Evolutionary conservation across 2,113 vertebrate species (phyloP).

Genomic region (Barnardius zonarius): DNA sequence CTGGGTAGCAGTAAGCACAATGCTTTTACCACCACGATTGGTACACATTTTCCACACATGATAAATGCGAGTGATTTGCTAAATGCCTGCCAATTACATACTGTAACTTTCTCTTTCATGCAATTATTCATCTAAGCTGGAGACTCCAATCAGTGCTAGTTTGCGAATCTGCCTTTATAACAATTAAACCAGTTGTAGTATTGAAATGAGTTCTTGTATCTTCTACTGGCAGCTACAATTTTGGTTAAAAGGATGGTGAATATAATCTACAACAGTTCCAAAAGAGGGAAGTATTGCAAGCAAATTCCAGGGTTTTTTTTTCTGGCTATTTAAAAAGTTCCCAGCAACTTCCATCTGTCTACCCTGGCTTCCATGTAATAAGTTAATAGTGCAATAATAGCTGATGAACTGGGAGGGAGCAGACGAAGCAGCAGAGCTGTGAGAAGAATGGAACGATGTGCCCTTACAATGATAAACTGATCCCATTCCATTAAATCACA

Average conservation of each 20-base stretch:
- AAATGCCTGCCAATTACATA: constrained; percentile 42
- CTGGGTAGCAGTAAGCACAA: constrained; percentile 11
- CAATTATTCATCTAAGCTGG: constrained; percentile 22
- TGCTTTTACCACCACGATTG: not conserved
- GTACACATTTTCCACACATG: constrained; percentile 15
- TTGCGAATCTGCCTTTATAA: constrained; percentile 36
- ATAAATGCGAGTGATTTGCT: constrained; percentile 54
- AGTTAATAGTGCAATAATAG: constrained; percentile 62
- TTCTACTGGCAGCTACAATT: constrained; percentile 63
- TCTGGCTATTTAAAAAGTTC: constrained; percentile 53
- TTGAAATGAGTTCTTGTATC: constrained; percentile 55
- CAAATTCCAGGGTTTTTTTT: constrained; percentile 48
- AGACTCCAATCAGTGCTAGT: constrained; percentile 12
- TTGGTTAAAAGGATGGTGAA: constrained; percentile 36
- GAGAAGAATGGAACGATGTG: constrained; percentile 44
- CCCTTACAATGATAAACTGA: constrained; percentile 70
- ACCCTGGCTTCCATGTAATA: constrained; percentile 26
- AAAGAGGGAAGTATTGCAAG: constrained; percentile 17
- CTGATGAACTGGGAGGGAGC: constrained; percentile 34
- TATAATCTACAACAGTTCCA: constrained; percentile 30
- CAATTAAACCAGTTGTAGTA: constrained; percentile 50
- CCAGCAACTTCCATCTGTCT: constrained; percentile 43
- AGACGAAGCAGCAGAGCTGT: constrained; percentile 4
- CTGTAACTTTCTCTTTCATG: constrained; percentile 17
- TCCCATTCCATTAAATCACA: constrained; percentile 75